Base-by-base conservation (phyloP, 2,113 vertebrate genomes). In the Istiophorus platypterus region DNA sequence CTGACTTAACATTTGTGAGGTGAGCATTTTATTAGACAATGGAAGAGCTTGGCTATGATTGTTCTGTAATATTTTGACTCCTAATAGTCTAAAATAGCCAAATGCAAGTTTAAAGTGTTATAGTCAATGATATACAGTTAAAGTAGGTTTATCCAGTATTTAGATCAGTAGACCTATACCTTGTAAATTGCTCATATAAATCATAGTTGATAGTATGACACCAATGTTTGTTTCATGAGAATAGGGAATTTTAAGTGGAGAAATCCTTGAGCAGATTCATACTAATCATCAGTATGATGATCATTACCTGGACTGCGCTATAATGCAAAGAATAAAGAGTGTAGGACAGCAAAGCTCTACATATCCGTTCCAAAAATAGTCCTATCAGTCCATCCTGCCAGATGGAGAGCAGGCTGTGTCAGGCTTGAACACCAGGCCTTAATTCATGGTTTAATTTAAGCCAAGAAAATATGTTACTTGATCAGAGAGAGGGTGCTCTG, bases 361-460 rank as follows among this genome's bases (percentile, higher is more conserved):
- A 54, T 41, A 39, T 41, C n/a, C 39, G 14, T 61, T 41, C 17
- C 22, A 62, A 37, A 62, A 27, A 14, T 24, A 47, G 13, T 7
- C 3, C 14, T 34, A 20, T 62, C 9, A 17, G 24, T 57, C 73
- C 51, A n/a, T 58, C 15, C 52, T 58, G 37, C 51, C 26, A 42
- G 49, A 29, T 42, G 34, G 49, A 29, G 12, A 41, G 17, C 14
- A 63, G n/a, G n/a, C n/a, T 52, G 59, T 31, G 57, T 76, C 49
- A 76, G 39, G 51, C 52, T 58, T 66, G 54, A 41, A 51, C 54
- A 27, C 42, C 11, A 26, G n/a, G 64, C 14, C 22, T 68, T 49
- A 77, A 77, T 68, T 49, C 75, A 59, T 17, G 41, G 7, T 67
- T 66, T 37, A 45, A 12, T 67, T 56, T 66, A 20, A 66, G 27